Evolutionary conservation across 2,113 vertebrate species (phyloP).

Genomic region (Salminus brasiliensis): DNA sequence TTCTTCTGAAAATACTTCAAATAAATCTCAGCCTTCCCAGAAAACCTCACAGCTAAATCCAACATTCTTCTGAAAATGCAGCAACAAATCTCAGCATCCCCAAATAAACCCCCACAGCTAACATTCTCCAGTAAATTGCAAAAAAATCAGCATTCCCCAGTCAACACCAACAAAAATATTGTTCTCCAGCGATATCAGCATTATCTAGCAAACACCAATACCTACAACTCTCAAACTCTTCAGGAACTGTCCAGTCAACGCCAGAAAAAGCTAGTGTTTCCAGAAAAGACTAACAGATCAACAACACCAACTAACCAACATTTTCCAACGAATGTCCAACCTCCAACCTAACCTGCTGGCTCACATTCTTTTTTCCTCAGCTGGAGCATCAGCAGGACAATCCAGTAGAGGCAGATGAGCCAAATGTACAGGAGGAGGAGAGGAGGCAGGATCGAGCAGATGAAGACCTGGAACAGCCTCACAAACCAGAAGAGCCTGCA

Average conservation of each 20-base stretch:
- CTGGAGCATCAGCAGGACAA: slow-evolving; percentile 42
- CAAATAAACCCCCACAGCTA: not conserved
- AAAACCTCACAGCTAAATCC: not conserved
- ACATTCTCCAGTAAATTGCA: not conserved
- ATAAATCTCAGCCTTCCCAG: not conserved
- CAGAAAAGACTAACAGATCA: too few relatives aligned
- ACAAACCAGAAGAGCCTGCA: slow-evolving; percentile 78
- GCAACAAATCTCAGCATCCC: not conserved
- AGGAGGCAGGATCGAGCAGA: slow-evolving; percentile 89
- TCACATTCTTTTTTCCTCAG: slow-evolving; percentile 37
- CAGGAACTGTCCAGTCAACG: too few relatives aligned
- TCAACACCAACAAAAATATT: not conserved
- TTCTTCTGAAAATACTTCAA: not conserved
- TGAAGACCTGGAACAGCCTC: slow-evolving; percentile 82
- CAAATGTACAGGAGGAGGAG: slow-evolving; percentile 85
- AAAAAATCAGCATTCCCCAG: not conserved
- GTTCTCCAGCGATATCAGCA: too few relatives aligned
- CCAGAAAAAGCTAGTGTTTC: too few relatives aligned
- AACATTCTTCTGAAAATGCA: not conserved
- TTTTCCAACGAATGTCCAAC: not conserved
- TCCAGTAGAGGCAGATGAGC: slow-evolving; percentile 69
- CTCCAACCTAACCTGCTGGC: not conserved
- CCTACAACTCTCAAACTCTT: not conserved
- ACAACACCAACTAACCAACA: not conserved
- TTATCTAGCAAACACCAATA: not conserved